phyloP scores from a whole-genome alignment of 1,140 invertebrate genomes.

The Hycleus cichorii region DNA sequence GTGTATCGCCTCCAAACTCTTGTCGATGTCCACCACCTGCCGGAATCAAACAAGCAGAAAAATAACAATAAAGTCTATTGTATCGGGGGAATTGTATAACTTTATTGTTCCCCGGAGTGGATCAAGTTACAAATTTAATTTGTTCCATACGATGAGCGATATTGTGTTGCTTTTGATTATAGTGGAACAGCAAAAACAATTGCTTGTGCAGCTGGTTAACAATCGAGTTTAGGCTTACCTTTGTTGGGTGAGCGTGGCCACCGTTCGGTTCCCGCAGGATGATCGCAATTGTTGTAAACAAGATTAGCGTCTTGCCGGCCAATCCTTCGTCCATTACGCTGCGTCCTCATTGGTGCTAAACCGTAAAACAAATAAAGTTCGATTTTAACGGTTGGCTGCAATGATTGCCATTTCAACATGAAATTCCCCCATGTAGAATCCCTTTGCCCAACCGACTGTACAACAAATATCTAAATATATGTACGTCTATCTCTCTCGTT shows the following conservation, averaged over 20 bases:
- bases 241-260: slow-evolving; percentile 31
- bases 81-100: no score
- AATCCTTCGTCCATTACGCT: slow-evolving; percentile 29
- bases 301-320: slow-evolving; percentile 23
- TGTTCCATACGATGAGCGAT: no score
- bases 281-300: slow-evolving; percentile 26
- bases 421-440: no score
- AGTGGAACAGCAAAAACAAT: no score
- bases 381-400: no score
- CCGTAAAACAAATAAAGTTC: not conserved
- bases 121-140: not conserved
- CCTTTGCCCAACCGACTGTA: no score
- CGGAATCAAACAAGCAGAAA: not conserved
- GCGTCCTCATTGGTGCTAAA: slow-evolving; percentile 36
- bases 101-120: not conserved
- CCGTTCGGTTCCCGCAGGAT: slow-evolving; percentile 14
- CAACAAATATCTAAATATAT: no score
- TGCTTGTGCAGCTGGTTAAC: not conserved
- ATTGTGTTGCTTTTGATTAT: no score
- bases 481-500: no score
- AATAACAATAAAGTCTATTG: no score
- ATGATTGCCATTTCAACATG: no score
- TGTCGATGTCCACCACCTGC: slow-evolving; percentile 54
- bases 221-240: slow-evolving; percentile 20
- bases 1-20: slow-evolving; percentile 61